phyloP scores from a whole-genome alignment of 2,797 vertebrate species.

The Prionace glauca region DNA sequence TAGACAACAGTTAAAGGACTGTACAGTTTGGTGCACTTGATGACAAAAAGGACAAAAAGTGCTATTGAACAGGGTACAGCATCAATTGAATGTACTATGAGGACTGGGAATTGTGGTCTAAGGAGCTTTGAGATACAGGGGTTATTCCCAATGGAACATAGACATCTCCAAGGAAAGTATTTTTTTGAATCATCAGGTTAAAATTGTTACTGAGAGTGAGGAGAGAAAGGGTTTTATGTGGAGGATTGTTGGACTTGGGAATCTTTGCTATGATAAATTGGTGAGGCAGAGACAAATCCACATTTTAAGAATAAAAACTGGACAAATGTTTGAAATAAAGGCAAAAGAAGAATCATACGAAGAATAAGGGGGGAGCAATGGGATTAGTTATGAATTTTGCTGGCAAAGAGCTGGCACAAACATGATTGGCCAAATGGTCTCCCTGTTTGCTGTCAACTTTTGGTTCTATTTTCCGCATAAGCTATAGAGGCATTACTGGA shows the following conservation, averaged over 20 bases:
- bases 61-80: background rate
- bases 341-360: too few relatives aligned
- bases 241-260: background rate
- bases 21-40: background rate
- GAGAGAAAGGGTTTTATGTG: background rate
- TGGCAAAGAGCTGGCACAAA: background rate
- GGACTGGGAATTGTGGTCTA: background rate
- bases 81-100: background rate
- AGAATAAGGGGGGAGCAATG: background rate
- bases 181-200: background rate
- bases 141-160: background rate
- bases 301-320: background rate
- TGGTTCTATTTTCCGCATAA: background rate
- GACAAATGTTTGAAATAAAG: background rate
- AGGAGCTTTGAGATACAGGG: background rate
- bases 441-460: background rate
- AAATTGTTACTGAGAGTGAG: background rate
- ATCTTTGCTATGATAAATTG: background rate
- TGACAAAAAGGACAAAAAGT: background rate
- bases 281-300: background rate
- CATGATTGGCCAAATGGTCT: background rate
- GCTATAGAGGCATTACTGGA: background rate
- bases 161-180: background rate
- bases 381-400: background rate
- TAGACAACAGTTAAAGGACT: background rate